A percentile compares a stretch with the other conserved stretches of the same genome.
Conservation (phyloP, 1,140 invertebrate species). For the Thaumatotibia leucotreta region DNA sequence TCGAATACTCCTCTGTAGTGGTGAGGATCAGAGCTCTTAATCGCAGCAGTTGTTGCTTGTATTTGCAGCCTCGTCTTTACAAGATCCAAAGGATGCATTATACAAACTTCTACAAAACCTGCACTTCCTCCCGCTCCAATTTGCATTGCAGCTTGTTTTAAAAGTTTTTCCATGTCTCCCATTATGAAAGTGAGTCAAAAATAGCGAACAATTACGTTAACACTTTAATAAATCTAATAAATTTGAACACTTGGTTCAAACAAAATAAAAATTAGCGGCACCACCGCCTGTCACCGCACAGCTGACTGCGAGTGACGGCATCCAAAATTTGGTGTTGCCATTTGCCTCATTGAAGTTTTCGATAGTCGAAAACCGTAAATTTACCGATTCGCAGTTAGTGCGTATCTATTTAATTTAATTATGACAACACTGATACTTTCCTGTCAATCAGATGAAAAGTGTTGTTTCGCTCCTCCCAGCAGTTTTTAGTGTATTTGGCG, state of each 20-base stretch:
- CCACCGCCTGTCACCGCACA: background rate
- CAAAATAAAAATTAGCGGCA: slow-evolving; percentile 3
- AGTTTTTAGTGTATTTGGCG: slow-evolving; percentile 20
- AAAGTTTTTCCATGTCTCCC: slow-evolving; percentile 71
- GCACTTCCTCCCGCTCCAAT: slow-evolving; percentile 92
- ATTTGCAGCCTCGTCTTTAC: slow-evolving; percentile 85
- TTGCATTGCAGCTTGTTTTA: slow-evolving; percentile 88
- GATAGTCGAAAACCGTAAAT: background rate
- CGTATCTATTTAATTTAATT: background rate
- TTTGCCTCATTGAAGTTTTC: background rate
- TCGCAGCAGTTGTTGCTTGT: slow-evolving; percentile 56
- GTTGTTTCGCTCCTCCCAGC: slow-evolving; percentile 29
- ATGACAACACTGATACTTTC: slow-evolving; percentile 18
- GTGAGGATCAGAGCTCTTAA: slow-evolving; percentile 75
- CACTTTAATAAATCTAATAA: background rate
- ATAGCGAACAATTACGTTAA: background rate
- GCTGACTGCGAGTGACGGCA: no score
- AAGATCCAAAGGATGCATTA: slow-evolving; percentile 96
- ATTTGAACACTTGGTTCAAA: slow-evolving; percentile 1
- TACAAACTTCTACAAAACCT: slow-evolving; percentile 95
- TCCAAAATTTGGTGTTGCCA: slow-evolving; percentile 8
- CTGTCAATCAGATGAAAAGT: slow-evolving; percentile 35
- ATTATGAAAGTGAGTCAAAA: slow-evolving; percentile 28
- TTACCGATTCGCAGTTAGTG: background rate
- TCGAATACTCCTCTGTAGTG: slow-evolving; percentile 89